phyloP scores from a whole-genome alignment of 1,140 invertebrate species.

The Yoshiicerus persimilis region DNA sequence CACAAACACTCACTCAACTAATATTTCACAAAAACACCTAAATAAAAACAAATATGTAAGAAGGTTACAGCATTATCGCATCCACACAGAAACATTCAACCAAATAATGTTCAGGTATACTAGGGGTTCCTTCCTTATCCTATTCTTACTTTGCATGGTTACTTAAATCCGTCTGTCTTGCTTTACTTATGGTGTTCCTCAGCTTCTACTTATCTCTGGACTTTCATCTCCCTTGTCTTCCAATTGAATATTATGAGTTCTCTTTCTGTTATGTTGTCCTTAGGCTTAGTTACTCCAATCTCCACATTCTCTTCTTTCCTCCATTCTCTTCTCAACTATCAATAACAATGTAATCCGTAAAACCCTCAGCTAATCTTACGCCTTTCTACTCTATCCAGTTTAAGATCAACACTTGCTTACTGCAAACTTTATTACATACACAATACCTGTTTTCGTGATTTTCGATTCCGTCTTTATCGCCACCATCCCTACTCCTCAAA shows the following conservation, averaged over 20 bases:
- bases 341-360: background rate
- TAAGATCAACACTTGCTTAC: background rate
- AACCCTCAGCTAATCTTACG: background rate
- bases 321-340: background rate
- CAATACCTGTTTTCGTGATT: no score
- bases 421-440: background rate
- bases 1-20: background rate
- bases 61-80: background rate
- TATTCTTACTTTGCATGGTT: background rate
- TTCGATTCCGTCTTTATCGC: no score
- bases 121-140: background rate
- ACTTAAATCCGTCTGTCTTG: background rate
- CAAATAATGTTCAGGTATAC: no score
- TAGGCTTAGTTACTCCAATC: background rate
- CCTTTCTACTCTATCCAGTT: background rate
- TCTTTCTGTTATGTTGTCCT: background rate
- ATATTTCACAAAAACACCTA: background rate
- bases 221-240: background rate
- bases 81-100: background rate
- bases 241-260: background rate
- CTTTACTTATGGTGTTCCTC: background rate
- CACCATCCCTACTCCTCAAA: no score
- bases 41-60: background rate
- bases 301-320: background rate
- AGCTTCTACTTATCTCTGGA: background rate